These are phyloP conservation scores for Bergia puertoricense DNA, from an alignment of 92 coral and sea anemone genomes.

Conservation along the genomic window DNA sequence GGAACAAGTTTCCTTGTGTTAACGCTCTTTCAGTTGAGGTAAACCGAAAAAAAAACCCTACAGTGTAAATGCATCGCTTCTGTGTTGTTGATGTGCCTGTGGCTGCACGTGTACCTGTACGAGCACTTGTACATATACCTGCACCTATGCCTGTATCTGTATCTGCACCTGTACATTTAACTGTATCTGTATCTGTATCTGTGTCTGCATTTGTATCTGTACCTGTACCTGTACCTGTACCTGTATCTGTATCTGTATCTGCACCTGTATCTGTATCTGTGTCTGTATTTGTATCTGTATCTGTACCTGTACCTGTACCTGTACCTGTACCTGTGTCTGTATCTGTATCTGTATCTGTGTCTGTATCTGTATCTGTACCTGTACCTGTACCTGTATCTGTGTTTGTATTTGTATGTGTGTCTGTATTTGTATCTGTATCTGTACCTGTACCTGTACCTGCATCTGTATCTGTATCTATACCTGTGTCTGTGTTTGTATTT, in stretches of 20 bases:
- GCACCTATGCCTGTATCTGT: background rate
- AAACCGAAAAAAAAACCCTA: background rate
- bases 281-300: no score
- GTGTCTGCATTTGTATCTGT: background rate
- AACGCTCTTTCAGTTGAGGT: conserved; percentile 36
- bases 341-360: no score
- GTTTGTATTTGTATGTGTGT: no score
- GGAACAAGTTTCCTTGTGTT: conserved; percentile 40
- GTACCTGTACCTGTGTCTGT: no score
- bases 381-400: no score
- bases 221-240: background rate
- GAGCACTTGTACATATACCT: background rate
- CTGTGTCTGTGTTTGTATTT: no score
- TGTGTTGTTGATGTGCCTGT: background rate
- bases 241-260: background rate
- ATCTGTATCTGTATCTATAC: no score
- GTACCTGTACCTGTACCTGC: no score
- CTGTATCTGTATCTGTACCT: no score
- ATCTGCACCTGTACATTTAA: background rate
- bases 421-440: no score
- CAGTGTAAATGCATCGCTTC: background rate
- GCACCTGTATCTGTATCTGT: no score
- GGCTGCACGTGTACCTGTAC: background rate
- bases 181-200: background rate
- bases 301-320: no score